A percentile compares a stretch with the other conserved stretches of the same genome.
Conservation (phyloP, 2,888 invertebrate species). For the Charanyca ferruginea region DNA sequence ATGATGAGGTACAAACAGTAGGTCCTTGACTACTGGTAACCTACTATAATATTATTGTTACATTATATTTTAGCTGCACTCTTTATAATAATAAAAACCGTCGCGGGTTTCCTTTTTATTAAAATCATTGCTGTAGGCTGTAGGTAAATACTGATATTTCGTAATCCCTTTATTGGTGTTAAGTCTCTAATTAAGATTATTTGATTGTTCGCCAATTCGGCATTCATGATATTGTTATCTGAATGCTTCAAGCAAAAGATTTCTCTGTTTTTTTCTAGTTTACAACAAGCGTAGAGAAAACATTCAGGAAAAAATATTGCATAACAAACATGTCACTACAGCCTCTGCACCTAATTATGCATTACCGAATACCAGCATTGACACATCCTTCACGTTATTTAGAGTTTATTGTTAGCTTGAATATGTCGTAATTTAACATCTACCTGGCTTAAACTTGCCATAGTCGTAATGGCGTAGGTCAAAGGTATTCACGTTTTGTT, state of each 20-base stretch:
- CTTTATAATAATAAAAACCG: no score
- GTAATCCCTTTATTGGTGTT: not conserved
- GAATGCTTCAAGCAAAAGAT: not conserved
- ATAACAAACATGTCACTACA: slow-evolving; percentile 29
- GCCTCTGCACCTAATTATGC: slow-evolving; percentile 26
- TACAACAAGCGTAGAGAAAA: slow-evolving; percentile 2
- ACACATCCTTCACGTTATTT: slow-evolving; percentile 49
- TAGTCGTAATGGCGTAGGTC: slow-evolving; percentile 74
- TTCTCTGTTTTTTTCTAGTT: not conserved
- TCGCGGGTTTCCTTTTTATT: no score
- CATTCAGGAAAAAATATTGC: slow-evolving; percentile 4
- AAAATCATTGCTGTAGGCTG: not conserved
- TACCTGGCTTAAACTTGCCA: slow-evolving; percentile 55
- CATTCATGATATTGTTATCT: not conserved
- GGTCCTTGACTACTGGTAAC: not conserved
- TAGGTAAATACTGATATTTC: not conserved
- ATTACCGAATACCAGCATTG: slow-evolving; percentile 39
- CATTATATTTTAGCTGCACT: not conserved
- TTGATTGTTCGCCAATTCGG: no score
- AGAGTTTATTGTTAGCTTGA: slow-evolving; percentile 58
- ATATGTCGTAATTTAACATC: slow-evolving; percentile 63
- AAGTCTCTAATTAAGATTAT: no score
- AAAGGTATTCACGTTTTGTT: slow-evolving; percentile 84
- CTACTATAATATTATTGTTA: not conserved
- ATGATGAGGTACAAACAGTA: not conserved